Evolutionary conservation across 2,113 vertebrate genomes (phyloP).

Genomic region (Geococcyx californianus): DNA sequence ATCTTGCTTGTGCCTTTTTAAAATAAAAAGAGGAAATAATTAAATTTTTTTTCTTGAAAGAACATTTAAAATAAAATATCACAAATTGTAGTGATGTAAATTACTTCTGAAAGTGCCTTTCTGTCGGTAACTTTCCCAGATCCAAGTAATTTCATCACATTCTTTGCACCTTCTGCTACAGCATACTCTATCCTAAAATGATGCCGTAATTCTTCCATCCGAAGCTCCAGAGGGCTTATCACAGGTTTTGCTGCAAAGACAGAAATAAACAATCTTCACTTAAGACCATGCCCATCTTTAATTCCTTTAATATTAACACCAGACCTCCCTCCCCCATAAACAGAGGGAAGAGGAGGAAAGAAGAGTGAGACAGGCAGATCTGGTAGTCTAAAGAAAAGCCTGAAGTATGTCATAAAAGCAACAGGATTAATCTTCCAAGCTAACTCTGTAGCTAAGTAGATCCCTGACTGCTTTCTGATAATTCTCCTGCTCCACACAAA

Average conservation of each 20-base stretch:
- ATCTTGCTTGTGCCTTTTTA: slow-evolving; percentile 90
- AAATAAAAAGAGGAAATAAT: neutral
- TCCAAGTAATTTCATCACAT: slow-evolving; percentile 97
- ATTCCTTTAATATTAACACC: neutral
- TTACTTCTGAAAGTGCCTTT: slow-evolving; percentile 95
- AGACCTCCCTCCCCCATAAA: neutral
- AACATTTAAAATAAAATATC: slow-evolving; percentile 35
- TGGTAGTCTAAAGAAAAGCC: neutral
- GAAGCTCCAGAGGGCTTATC: slow-evolving; percentile 96
- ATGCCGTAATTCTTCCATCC: slow-evolving; percentile 96
- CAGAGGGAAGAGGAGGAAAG: neutral
- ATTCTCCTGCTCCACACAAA: neutral
- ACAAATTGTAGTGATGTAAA: neutral
- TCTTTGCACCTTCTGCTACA: slow-evolving; percentile 97
- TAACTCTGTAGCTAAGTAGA: neutral
- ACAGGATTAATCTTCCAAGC: neutral
- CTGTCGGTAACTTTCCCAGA: slow-evolving; percentile 96
- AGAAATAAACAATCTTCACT: slow-evolving; percentile 30
- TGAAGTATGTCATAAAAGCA: neutral
- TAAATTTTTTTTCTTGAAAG: neutral
- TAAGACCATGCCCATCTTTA: neutral
- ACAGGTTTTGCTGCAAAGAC: slow-evolving; percentile 89
- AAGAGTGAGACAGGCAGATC: neutral
- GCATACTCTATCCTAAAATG: slow-evolving; percentile 98
- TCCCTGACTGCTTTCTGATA: neutral